These are phyloP conservation scores for Tachina grossa DNA, from an alignment of 2,888 invertebrate species.

Conservation along the genomic window DNA sequence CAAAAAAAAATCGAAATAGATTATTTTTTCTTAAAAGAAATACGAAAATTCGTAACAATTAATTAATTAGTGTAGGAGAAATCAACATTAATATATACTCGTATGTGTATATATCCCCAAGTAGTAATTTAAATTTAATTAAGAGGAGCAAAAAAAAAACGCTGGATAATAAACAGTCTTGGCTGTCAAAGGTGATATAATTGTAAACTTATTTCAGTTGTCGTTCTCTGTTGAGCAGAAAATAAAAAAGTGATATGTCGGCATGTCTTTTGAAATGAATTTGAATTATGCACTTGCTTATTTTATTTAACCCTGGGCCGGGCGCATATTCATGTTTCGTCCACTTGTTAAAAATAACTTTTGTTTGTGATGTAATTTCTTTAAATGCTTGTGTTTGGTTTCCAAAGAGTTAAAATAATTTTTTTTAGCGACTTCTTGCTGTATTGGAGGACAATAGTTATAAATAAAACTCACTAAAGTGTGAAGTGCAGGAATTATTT, in stretches of 20 bases:
- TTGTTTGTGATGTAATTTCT: too few relatives aligned
- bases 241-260: background rate
- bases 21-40: constrained; percentile 5
- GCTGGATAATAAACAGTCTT: background rate
- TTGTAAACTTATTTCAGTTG: background rate
- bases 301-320: too few relatives aligned
- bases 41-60: background rate
- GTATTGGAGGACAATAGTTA: too few relatives aligned
- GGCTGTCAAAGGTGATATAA: constrained; percentile 39
- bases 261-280: too few relatives aligned
- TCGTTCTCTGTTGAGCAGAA: background rate
- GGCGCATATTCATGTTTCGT: too few relatives aligned
- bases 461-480: background rate
- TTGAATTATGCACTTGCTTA: too few relatives aligned
- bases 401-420: background rate
- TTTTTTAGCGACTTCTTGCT: background rate
- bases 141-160: background rate
- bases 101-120: background rate
- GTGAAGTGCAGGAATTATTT: background rate
- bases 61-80: constrained; percentile 19
- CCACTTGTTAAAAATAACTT: too few relatives aligned
- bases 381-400: background rate
- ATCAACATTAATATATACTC: background rate
- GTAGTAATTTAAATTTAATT: constrained; percentile 31
- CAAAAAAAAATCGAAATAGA: background rate